phyloP scores from a whole-genome alignment of 2,888 invertebrate species.

The Pammene aurita region DNA sequence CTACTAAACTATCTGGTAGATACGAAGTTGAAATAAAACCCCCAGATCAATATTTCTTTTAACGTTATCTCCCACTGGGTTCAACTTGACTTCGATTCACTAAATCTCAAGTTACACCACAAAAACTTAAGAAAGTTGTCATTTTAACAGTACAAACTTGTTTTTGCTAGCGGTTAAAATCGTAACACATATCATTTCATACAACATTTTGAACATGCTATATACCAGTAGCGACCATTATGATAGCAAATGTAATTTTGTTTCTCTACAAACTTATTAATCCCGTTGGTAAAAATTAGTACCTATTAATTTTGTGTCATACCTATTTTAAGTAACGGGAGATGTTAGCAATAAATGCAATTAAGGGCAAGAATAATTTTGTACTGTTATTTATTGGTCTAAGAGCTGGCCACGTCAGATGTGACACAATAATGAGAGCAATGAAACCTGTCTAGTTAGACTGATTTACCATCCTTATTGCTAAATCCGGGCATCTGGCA shows the following conservation, averaged over 20 bases:
- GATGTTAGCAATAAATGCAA: neutral
- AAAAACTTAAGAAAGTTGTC: constrained; percentile 26
- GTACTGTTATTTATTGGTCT: neutral
- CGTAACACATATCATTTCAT: neutral
- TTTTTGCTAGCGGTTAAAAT: neutral
- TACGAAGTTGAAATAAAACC: neutral
- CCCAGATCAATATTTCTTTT: constrained; percentile 9
- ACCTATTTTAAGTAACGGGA: neutral
- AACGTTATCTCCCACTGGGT: constrained; percentile 13
- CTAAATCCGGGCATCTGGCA: too few relatives aligned
- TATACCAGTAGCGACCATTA: constrained; percentile 6
- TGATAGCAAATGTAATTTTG: neutral
- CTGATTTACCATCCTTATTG: too few relatives aligned
- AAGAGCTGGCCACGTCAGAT: too few relatives aligned
- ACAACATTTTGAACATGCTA: neutral
- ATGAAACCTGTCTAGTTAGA: too few relatives aligned
- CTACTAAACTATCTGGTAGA: neutral
- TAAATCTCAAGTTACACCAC: constrained; percentile 23
- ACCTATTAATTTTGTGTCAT: neutral
- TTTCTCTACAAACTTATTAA: neutral
- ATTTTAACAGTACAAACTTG: constrained; percentile 14
- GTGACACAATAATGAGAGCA: too few relatives aligned
- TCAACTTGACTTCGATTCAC: constrained; percentile 8
- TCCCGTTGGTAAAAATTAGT: neutral
- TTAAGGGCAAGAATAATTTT: neutral